phyloP scores from a whole-genome alignment of 2,113 vertebrate species.

The Octodon degus region DNA sequence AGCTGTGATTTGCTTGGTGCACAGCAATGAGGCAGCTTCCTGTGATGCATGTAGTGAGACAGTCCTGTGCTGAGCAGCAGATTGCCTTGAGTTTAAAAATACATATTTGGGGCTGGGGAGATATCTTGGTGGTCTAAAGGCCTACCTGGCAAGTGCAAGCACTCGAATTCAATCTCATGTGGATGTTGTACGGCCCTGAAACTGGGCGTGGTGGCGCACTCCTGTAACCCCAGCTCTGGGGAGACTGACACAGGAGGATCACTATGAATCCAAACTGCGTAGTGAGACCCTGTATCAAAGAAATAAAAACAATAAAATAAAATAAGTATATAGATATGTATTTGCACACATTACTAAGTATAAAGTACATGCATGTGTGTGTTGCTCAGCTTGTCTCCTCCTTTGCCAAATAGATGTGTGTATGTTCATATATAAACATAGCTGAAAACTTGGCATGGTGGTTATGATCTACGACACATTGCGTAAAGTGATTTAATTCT shows the following conservation, averaged over 20 bases:
- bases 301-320: too few species aligned
- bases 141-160: too few species aligned
- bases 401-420: not conserved
- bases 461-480: not conserved
- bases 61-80: not conserved
- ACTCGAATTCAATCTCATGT: too few species aligned
- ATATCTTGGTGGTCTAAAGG: too few species aligned
- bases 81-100: not conserved
- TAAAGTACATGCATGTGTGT: not conserved
- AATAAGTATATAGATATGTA: not conserved
- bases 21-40: too few species aligned
- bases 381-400: not conserved
- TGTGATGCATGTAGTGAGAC: not conserved
- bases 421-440: not conserved
- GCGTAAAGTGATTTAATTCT: constrained; percentile 16
- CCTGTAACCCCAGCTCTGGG: too few species aligned
- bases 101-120: too few species aligned
- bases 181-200: too few species aligned
- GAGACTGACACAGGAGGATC: too few species aligned
- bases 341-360: not conserved
- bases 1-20: not conserved
- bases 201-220: too few species aligned
- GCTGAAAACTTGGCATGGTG: not conserved
- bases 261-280: too few species aligned
- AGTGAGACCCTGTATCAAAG: too few species aligned